Percentiles rank a stretch among this genome's conserved stretches.
Conservation (phyloP, 2,113 vertebrate genomes). For the Scolopax mira region DNA sequence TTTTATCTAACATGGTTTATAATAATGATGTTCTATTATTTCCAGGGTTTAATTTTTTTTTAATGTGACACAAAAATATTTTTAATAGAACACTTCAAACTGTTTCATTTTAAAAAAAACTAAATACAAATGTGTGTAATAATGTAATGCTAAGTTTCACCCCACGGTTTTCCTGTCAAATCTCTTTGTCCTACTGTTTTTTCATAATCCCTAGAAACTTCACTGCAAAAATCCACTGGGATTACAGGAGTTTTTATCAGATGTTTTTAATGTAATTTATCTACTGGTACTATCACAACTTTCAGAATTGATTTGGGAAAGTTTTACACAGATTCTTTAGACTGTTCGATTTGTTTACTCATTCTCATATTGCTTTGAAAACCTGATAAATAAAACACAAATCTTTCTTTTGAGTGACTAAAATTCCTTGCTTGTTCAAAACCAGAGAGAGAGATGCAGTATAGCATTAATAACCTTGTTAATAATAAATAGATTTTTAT, state of each 20-base stretch:
- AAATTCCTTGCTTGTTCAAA: background rate
- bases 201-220: background rate
- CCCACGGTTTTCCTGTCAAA: background rate
- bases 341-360: background rate
- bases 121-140: background rate
- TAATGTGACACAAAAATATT: background rate
- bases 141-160: background rate
- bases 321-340: background rate
- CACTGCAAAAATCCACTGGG: background rate
- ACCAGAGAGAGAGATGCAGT: background rate
- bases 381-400: background rate
- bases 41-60: background rate
- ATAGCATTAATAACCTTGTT: background rate
- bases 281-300: background rate
- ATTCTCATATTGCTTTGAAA: background rate
- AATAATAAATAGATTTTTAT: background rate
- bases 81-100: background rate
- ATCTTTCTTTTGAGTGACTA: background rate
- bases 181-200: background rate
- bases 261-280: background rate
- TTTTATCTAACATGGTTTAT: background rate
- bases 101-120: background rate
- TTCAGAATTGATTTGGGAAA: background rate
- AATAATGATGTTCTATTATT: background rate
- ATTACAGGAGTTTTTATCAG: background rate